phyloP scores from a whole-genome alignment of 2,797 vertebrate species.

The Urophycis tenuis region DNA sequence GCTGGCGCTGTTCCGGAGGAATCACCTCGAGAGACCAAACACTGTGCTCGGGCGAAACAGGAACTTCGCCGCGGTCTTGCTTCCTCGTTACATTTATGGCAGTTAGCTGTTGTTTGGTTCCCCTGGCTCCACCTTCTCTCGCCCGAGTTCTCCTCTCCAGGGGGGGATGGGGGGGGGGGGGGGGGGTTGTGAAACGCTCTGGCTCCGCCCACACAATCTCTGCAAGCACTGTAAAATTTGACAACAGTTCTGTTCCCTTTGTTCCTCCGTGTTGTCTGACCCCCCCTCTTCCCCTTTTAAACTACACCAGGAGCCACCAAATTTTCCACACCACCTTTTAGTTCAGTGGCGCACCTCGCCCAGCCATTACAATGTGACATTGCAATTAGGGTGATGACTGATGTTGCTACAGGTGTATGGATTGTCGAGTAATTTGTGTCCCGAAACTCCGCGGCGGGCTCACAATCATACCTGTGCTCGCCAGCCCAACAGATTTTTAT shows the following conservation, averaged over 20 bases:
- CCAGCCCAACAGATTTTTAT: constrained; percentile 12
- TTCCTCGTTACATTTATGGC: background rate
- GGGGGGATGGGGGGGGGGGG: no score
- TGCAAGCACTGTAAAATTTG: background rate
- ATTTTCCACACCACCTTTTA: background rate
- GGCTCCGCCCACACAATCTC: background rate
- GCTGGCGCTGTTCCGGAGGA: background rate
- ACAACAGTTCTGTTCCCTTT: background rate
- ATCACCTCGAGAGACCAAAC: background rate
- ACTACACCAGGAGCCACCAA: background rate
- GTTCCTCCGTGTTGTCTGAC: background rate
- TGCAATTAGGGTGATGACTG: background rate
- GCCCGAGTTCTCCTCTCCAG: background rate
- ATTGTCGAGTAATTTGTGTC: background rate
- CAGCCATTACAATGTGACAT: background rate
- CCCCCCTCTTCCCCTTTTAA: background rate
- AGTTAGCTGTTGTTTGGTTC: background rate
- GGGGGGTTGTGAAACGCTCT: background rate
- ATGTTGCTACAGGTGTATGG: background rate
- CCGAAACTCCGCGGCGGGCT: background rate
- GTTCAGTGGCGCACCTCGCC: background rate
- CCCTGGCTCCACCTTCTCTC: background rate
- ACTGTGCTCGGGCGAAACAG: background rate
- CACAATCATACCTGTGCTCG: constrained; percentile 11
- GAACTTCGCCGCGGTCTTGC: background rate